phyloP scores from a whole-genome alignment of 2,113 vertebrate species.

The Amphiprion ocellaris region DNA sequence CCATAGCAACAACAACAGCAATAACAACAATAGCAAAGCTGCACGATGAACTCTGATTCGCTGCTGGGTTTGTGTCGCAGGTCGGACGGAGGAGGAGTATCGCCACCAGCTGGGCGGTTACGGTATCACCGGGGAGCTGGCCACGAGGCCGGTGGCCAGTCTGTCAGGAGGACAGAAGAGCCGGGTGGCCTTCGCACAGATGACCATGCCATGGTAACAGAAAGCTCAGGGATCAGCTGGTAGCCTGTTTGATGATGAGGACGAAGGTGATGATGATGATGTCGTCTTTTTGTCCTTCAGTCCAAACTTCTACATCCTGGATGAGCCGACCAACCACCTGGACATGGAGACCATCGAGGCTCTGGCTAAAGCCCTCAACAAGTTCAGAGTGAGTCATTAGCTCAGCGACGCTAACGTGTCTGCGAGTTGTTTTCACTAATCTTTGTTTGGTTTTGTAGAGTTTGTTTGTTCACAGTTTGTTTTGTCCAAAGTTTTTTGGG shows the following conservation, averaged over 20 bases:
- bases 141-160: slow-evolving; percentile 93
- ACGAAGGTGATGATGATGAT: neutral
- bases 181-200: slow-evolving; percentile 97
- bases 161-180: slow-evolving; percentile 98
- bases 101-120: slow-evolving; percentile 97
- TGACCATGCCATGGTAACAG: slow-evolving; percentile 95
- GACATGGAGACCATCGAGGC: slow-evolving; percentile 99
- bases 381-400: slow-evolving; percentile 86
- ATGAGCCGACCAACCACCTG: slow-evolving; percentile 98
- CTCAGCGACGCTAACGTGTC: too few relatives aligned
- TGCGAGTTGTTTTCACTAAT: too few relatives aligned
- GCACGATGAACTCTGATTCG: neutral
- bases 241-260: too few relatives aligned
- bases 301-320: slow-evolving; percentile 98
- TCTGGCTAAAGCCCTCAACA: slow-evolving; percentile 92
- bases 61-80: slow-evolving; percentile 72
- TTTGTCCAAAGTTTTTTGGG: too few relatives aligned
- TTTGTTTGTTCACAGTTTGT: too few relatives aligned
- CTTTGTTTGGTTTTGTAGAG: too few relatives aligned
- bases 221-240: too few relatives aligned
- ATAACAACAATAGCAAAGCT: too few relatives aligned
- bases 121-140: slow-evolving; percentile 93
- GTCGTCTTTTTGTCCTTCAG: slow-evolving; percentile 76
- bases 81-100: slow-evolving; percentile 94
- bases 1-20: neutral